phyloP scores from a whole-genome alignment of 1,140 invertebrate genomes.

The Aphaenogaster ashmeadi region DNA sequence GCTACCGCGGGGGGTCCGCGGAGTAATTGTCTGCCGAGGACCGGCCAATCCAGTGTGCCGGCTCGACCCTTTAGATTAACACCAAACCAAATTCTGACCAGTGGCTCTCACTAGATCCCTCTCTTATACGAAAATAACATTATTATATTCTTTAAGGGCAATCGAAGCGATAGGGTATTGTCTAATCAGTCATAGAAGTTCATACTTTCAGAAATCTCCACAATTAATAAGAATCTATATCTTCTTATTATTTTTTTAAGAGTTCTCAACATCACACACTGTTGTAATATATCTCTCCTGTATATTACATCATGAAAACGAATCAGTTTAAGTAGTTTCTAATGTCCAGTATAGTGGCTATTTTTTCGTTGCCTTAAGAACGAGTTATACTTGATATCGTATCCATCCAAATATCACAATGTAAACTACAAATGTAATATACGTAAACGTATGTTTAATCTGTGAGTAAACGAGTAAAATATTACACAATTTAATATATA shows the following conservation, averaged over 20 bases:
- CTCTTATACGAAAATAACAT: not conserved
- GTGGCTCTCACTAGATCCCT: slow-evolving; percentile 77
- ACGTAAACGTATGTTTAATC: not conserved
- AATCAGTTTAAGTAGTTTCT: not conserved
- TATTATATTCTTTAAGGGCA: not conserved
- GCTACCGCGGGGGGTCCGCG: slow-evolving; percentile 82
- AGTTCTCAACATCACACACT: not conserved
- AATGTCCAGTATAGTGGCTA: too few species aligned
- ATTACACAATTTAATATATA: not conserved
- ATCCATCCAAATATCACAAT: not conserved
- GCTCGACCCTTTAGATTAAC: slow-evolving; percentile 74
- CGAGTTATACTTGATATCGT: not conserved
- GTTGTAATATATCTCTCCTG: not conserved
- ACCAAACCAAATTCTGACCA: slow-evolving; percentile 80
- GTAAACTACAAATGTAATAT: not conserved
- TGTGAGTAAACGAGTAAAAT: not conserved
- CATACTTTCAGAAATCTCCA: not conserved
- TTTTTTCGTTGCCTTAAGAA: not conserved
- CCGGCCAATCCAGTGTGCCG: slow-evolving; percentile 76
- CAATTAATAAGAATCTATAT: not conserved
- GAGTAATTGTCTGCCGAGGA: slow-evolving; percentile 84
- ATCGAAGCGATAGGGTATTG: not conserved
- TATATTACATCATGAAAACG: not conserved
- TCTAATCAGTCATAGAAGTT: not conserved
- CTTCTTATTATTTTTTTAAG: not conserved